Evolutionary conservation across 2,888 invertebrate genomes (phyloP), one percentile per base, ranked within the genome.

Genomic region (Calliscelio sp.): DNA sequence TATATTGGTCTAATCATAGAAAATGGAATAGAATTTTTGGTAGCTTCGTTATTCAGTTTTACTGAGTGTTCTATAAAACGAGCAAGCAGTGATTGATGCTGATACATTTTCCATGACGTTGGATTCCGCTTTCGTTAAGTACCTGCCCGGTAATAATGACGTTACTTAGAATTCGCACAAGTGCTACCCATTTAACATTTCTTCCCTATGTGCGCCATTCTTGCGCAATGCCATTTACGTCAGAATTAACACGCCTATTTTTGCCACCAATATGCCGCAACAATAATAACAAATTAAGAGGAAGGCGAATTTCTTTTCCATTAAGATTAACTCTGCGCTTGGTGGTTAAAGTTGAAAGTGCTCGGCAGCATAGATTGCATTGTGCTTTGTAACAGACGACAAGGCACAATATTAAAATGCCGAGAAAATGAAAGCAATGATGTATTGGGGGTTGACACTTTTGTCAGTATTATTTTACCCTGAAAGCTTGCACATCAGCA

Each of bases 151-250:
- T 41, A 41, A 55, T 55, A 55, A 70, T 44, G 55, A 70, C 32
- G 55, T 38, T 63, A 28, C 38, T 51, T 63, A 25, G 73, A 74
- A 74, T 74, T 63, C 51, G 28, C 63, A 74, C 41, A 41, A 74
- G 32, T 71, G 61, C 32, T 55, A 16, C 46, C 46, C 59, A 73
- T 63, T 61, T 53, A 59, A 74, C 53, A 46, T 74, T 49, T 59
- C 35, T 38, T 59, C 53, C 38, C 32, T 38, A 53, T 35, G 38
- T 38, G 68, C 55, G 38, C 16, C 22, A 14, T 59, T 38, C 11
- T 74, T 74, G 61, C 49, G 73, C 61, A 73, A 73, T 38, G 46
- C 51, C 59, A 59, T 49, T 73, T 73, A 51, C 61, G 73, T 61
- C 61, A 61, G 38, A 73, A 73, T 61, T 46, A 71, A 71, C 57